These are phyloP conservation scores for Panopea generosa DNA, from an alignment of 2,888 invertebrate genomes.

Conservation along the genomic window DNA sequence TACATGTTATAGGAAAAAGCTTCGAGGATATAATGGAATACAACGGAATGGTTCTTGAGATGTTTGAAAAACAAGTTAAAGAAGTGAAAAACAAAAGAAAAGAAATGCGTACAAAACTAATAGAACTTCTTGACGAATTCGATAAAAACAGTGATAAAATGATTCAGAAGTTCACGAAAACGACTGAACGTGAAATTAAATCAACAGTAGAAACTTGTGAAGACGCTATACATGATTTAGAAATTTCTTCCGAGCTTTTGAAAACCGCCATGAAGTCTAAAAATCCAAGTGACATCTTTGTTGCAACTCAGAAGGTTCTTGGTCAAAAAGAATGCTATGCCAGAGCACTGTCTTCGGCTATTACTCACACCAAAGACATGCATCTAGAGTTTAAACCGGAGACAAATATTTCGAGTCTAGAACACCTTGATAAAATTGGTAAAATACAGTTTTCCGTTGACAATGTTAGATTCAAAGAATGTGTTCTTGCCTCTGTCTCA, in stretches of 20 bases:
- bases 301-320: constrained; percentile 51
- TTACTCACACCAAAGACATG: constrained; percentile 46
- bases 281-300: constrained; percentile 34
- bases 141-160: constrained; percentile 41
- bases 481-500: constrained; percentile 50
- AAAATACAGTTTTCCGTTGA: constrained; percentile 37
- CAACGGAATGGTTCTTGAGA: constrained; percentile 23
- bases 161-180: constrained; percentile 45
- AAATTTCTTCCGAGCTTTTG: constrained; percentile 33
- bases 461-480: constrained; percentile 39
- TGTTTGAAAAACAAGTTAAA: constrained; percentile 36
- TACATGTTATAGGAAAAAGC: constrained; percentile 35
- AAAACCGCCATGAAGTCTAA: constrained; percentile 23
- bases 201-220: constrained; percentile 45
- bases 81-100: constrained; percentile 37
- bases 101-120: constrained; percentile 10
- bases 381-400: constrained; percentile 43
- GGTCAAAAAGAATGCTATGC: constrained; percentile 52
- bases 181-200: constrained; percentile 27
- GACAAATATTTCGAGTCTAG: constrained; percentile 32
- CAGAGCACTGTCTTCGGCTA: constrained; percentile 41
- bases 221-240: constrained; percentile 37
- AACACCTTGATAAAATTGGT: constrained; percentile 35
- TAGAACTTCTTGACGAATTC: constrained; percentile 51
- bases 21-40: constrained; percentile 53